Evolutionary conservation across 2,797 vertebrate species (phyloP).

Genomic region (Pangasius mekongensis): DNA sequence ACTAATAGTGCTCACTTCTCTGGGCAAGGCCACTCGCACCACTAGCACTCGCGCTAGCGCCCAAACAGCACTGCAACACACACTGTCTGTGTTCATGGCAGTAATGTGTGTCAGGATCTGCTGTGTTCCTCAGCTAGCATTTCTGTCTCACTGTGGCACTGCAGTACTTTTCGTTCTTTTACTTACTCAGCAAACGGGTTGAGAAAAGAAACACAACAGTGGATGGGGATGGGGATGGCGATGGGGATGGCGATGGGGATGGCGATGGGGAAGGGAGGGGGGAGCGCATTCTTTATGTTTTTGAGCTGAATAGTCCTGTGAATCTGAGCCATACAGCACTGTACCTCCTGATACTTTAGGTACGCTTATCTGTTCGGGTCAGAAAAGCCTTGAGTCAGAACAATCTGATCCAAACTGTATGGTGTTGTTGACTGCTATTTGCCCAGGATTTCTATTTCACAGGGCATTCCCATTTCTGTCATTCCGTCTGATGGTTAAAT

Average conservation of each 20-base stretch:
- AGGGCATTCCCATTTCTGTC: conserved; percentile 70
- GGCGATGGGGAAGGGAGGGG: background rate
- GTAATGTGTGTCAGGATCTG: conserved; percentile 8
- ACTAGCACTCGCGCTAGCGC: conserved; percentile 56
- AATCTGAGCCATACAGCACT: conserved; percentile 58
- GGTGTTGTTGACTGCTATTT: conserved; percentile 26
- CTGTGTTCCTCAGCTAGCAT: conserved; percentile 14
- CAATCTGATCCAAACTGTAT: background rate
- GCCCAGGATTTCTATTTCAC: conserved; percentile 32
- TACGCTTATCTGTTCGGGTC: conserved; percentile 12
- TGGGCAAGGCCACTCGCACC: conserved; percentile 62
- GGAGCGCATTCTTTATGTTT: conserved; percentile 1
- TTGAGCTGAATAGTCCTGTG: conserved; percentile 49
- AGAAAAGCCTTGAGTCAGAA: conserved; percentile 15
- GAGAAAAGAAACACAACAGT: background rate
- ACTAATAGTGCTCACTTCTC: conserved; percentile 63
- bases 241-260: background rate
- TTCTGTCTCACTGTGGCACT: conserved; percentile 22
- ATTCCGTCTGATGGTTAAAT: conserved; percentile 50
- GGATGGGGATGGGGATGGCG: background rate
- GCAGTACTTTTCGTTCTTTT: conserved; percentile 7
- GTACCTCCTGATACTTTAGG: conserved; percentile 31
- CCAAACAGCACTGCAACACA: conserved; percentile 21
- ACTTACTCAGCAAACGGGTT: conserved; percentile 22
- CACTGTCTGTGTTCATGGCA: background rate